These are phyloP conservation scores for Paramisgurnus dabryanus DNA, from an alignment of 2,113 vertebrate genomes.

Conservation along the genomic window DNA sequence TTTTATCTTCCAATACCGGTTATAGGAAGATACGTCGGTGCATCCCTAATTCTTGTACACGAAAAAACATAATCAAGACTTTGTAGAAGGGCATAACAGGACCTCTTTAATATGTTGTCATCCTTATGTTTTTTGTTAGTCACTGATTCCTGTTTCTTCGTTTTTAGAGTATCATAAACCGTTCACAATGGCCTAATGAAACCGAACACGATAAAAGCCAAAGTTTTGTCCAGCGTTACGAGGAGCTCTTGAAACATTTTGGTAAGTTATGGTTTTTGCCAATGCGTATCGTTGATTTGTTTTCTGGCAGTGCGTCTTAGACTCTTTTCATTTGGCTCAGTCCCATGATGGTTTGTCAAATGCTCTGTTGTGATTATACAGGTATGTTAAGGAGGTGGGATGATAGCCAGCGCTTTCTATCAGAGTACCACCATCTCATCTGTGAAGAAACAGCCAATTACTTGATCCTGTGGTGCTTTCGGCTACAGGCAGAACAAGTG, in stretches of 20 bases:
- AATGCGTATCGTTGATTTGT: not conserved
- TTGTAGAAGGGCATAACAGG: too few relatives aligned
- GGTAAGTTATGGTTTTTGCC: slow-evolving; percentile 75
- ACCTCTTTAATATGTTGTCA: too few relatives aligned
- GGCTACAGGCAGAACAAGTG: slow-evolving; percentile 92
- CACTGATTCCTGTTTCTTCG: not conserved
- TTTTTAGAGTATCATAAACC: slow-evolving; percentile 91
- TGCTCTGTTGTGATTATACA: slow-evolving; percentile 56
- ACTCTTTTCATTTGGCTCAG: not conserved
- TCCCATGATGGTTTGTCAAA: not conserved
- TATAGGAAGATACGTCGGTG: too few relatives aligned
- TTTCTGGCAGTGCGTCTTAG: not conserved
- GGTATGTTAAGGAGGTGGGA: slow-evolving; percentile 97
- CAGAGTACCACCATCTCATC: slow-evolving; percentile 89
- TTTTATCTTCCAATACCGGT: too few relatives aligned
- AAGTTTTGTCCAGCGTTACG: slow-evolving; percentile 87
- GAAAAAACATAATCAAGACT: too few relatives aligned
- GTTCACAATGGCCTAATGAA: slow-evolving; percentile 75
- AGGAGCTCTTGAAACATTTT: slow-evolving; percentile 91
- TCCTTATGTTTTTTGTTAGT: too few relatives aligned
- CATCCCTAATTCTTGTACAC: too few relatives aligned
- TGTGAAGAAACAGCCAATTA: slow-evolving; percentile 93
- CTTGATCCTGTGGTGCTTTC: slow-evolving; percentile 94
- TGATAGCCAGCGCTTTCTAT: slow-evolving; percentile 94
- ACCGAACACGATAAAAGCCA: slow-evolving; percentile 82